A percentile compares a stretch with the other conserved stretches of the same genome.
Conservation (phyloP, 2,797 vertebrate species). For the Peromyscus nudipes region DNA sequence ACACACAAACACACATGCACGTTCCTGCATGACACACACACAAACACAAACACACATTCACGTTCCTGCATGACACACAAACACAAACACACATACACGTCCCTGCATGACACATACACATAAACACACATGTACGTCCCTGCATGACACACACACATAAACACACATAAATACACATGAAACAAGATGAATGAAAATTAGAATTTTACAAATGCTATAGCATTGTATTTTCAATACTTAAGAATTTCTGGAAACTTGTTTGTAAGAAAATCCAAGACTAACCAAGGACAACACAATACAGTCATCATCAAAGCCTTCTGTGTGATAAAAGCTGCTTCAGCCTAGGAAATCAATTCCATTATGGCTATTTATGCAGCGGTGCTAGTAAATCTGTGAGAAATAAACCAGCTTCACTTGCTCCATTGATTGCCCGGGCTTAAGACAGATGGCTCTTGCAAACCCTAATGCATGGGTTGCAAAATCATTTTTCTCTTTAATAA, state of each 20-base stretch:
- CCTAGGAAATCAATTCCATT: constrained; percentile 86
- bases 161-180: no score
- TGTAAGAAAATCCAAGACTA: constrained; percentile 82
- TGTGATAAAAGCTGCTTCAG: constrained; percentile 84
- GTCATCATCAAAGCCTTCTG: constrained; percentile 83
- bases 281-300: constrained; percentile 85
- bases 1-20: no score
- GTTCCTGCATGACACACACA: no score
- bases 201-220: constrained; percentile 58
- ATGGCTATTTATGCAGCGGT: constrained; percentile 87
- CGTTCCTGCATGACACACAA: no score
- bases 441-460: constrained; percentile 84
- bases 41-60: no score
- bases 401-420: constrained; percentile 85
- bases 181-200: background rate
- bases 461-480: constrained; percentile 86
- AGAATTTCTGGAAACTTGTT: constrained; percentile 74
- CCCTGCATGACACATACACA: no score
- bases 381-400: constrained; percentile 84
- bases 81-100: no score
- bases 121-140: no score
- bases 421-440: constrained; percentile 86
- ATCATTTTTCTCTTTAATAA: constrained; percentile 88
- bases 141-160: no score
- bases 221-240: constrained; percentile 71